Percentiles rank a stretch among this genome's conserved stretches.
These are phyloP conservation scores for Clarias macrocephalus DNA, from an alignment of 2,113 vertebrate species.

Conservation along the genomic window DNA sequence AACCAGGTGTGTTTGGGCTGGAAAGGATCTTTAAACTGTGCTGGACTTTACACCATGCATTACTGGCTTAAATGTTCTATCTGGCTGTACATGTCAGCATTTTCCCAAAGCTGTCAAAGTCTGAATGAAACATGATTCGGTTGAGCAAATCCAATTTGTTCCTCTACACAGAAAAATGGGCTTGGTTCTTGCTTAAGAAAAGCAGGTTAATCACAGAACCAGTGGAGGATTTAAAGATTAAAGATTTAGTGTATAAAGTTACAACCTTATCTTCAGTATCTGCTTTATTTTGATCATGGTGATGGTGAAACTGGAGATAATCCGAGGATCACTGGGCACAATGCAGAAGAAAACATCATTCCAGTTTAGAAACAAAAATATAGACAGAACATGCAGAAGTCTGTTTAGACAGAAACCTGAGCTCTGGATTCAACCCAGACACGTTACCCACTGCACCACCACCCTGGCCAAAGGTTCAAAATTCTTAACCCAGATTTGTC, in stretches of 20 bases:
- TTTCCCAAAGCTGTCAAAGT: not conserved
- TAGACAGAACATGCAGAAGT: not conserved
- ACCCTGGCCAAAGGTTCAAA: not conserved
- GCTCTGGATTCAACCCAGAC: not conserved
- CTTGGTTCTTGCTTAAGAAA: not conserved
- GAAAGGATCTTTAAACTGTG: not conserved
- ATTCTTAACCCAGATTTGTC: not conserved
- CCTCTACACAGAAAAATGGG: not conserved
- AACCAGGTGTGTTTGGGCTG: conserved; percentile 12
- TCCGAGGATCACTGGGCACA: not conserved
- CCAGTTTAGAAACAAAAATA: not conserved
- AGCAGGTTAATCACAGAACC: not conserved
- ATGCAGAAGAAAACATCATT: not conserved
- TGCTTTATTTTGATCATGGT: not conserved
- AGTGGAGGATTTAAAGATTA: not conserved
- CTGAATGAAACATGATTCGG: not conserved
- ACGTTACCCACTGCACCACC: not conserved
- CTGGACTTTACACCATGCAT: not conserved
- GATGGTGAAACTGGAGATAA: not conserved
- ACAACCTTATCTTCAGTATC: not conserved
- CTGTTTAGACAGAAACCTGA: not conserved
- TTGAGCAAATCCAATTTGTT: not conserved
- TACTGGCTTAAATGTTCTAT: not conserved
- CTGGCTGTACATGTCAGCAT: not conserved
- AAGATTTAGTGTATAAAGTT: not conserved